phyloP scores from a whole-genome alignment of 2,888 invertebrate species.

The Drosophila neotestacea region DNA sequence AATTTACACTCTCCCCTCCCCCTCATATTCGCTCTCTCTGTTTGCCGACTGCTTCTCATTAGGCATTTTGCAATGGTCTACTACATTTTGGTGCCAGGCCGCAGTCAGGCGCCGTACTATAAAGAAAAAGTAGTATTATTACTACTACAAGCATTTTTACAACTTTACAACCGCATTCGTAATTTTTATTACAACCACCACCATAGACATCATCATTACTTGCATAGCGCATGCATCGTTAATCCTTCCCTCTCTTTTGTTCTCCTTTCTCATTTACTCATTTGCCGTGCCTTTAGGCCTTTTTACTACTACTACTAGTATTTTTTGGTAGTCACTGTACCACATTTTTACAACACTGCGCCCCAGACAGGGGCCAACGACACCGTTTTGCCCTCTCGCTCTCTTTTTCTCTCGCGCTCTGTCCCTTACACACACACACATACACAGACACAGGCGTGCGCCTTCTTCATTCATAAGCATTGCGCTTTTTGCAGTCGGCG shows the following conservation, averaged over 20 bases:
- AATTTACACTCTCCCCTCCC: not conserved
- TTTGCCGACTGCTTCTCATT: constrained; percentile 29
- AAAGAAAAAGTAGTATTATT: constrained; percentile 10
- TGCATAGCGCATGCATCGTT: constrained; percentile 7
- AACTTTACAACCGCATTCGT: constrained; percentile 73
- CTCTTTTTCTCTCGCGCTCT: constrained; percentile 34
- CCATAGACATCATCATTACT: constrained; percentile 12
- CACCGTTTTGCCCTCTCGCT: constrained; percentile 62
- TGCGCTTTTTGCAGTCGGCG: constrained; percentile 63
- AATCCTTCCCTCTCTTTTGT: not conserved
- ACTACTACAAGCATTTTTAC: constrained; percentile 45
- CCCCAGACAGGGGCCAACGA: constrained; percentile 74
- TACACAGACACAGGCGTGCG: constrained; percentile 48
- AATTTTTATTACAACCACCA: constrained; percentile 61
- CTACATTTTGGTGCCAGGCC: constrained; percentile 42
- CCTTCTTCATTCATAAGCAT: constrained; percentile 73
- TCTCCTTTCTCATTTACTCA: constrained; percentile 1
- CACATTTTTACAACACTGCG: constrained; percentile 71
- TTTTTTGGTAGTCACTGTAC: constrained; percentile 79
- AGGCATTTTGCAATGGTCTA: constrained; percentile 55
- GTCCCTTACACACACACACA: constrained; percentile 13
- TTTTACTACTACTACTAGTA: constrained; percentile 73
- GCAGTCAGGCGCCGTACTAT: constrained; percentile 33
- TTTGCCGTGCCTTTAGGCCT: constrained; percentile 46
- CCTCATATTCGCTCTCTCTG: not conserved